phyloP scores from a whole-genome alignment of 92 coral and sea anemone species.

The Micromussa lordhowensis region DNA sequence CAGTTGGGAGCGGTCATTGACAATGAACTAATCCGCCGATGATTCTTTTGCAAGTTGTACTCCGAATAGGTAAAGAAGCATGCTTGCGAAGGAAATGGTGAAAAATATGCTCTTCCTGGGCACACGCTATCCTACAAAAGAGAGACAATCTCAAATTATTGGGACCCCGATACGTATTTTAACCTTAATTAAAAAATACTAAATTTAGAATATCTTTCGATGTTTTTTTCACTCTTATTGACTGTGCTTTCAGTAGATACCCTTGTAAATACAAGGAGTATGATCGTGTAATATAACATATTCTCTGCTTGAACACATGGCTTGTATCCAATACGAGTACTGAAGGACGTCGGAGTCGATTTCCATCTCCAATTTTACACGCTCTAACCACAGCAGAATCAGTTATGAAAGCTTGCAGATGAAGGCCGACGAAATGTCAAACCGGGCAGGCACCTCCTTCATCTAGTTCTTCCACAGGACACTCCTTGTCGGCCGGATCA shows the following conservation, averaged over 20 bases:
- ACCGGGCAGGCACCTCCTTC: constrained; percentile 35
- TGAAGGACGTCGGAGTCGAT: neutral
- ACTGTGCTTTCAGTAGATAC: neutral
- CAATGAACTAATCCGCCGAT: neutral
- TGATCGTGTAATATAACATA: neutral
- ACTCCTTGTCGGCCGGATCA: constrained; percentile 7
- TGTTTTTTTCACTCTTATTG: neutral
- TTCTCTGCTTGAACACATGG: neutral
- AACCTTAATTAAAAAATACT: neutral
- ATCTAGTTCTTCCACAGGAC: constrained; percentile 48
- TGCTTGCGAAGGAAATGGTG: neutral
- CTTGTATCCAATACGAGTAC: neutral
- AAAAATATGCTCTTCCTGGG: neutral
- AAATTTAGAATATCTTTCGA: neutral
- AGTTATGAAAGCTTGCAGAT: neutral
- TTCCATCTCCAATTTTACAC: neutral
- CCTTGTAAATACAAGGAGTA: neutral
- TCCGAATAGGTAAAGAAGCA: neutral
- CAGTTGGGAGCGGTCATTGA: no score
- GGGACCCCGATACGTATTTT: neutral
- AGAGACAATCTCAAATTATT: neutral
- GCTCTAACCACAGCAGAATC: neutral
- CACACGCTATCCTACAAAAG: neutral
- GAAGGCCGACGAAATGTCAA: neutral
- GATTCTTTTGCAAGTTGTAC: no score